Evolutionary conservation across 2,113 vertebrate genomes (phyloP).

Genomic region (Aptenodytes patagonicus): DNA sequence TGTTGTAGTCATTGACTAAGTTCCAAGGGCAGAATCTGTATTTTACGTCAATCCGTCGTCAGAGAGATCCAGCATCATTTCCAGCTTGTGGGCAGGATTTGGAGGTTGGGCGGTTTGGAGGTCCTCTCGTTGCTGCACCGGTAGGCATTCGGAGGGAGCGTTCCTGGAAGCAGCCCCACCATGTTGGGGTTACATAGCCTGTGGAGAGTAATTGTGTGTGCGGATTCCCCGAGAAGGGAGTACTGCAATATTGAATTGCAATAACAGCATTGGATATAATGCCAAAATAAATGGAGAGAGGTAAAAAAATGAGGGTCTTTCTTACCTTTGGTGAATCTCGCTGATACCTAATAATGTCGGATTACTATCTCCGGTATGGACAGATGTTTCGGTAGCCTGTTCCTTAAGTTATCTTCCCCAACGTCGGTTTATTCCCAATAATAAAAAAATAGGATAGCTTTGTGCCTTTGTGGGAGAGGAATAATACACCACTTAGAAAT

Average conservation of each 20-base stretch:
- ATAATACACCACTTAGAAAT: not conserved
- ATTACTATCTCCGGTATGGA: not conserved
- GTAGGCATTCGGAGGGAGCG: accelerated
- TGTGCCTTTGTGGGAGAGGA: not conserved
- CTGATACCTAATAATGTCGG: not conserved
- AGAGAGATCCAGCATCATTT: not conserved
- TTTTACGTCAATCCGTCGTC: not conserved
- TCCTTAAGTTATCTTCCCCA: not conserved
- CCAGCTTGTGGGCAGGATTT: not conserved
- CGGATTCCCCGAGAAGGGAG: not conserved
- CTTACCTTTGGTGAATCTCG: not conserved
- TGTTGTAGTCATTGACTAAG: not conserved
- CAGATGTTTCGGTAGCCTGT: not conserved
- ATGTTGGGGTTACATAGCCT: not conserved
- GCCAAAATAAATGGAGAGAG: not conserved
- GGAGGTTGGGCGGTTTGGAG: not conserved
- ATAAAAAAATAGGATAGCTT: not conserved
- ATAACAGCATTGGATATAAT: not conserved
- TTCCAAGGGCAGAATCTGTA: not conserved
- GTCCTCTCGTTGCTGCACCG: not conserved
- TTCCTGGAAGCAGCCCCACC: not conserved
- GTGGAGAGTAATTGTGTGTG: not conserved
- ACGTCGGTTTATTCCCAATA: not conserved
- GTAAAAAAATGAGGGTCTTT: not conserved
- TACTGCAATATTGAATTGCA: not conserved